phyloP scores from a whole-genome alignment of 2,888 invertebrate species.

The Brachyopa scutellaris region DNA sequence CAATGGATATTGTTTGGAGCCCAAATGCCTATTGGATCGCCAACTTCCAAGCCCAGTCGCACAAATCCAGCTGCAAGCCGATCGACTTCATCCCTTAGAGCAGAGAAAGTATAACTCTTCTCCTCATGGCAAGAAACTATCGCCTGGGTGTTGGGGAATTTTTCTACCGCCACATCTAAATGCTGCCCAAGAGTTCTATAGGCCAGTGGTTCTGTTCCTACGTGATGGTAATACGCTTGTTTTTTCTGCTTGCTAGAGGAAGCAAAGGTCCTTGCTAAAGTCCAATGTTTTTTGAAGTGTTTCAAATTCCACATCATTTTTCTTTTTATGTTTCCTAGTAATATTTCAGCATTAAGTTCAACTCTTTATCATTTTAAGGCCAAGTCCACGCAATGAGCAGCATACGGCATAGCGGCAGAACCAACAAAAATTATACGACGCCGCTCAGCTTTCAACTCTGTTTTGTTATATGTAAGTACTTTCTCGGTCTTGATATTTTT shows the following conservation, averaged over 20 bases:
- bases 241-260: slow-evolving; percentile 17
- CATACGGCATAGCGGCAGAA: no score
- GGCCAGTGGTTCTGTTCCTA: slow-evolving; percentile 83
- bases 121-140: slow-evolving; percentile 84
- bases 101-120: slow-evolving; percentile 82
- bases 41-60: slow-evolving; percentile 86
- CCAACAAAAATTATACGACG: no score
- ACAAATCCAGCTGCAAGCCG: slow-evolving; percentile 87
- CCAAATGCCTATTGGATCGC: slow-evolving; percentile 91
- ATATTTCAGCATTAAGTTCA: no score
- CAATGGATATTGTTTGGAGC: slow-evolving; percentile 90
- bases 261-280: neutral
- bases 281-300: no score
- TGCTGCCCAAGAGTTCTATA: slow-evolving; percentile 84
- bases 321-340: no score
- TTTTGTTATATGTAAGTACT: no score
- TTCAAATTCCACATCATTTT: no score
- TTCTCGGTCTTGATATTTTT: no score
- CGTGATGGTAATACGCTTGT: slow-evolving; percentile 83
- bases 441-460: no score
- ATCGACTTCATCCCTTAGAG: slow-evolving; percentile 84
- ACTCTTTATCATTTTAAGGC: no score
- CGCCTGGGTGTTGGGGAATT: slow-evolving; percentile 84
- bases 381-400: no score
- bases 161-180: slow-evolving; percentile 83